Evolutionary conservation across 2,113 vertebrate species (phyloP).

Genomic region (Xerus inauris): DNA sequence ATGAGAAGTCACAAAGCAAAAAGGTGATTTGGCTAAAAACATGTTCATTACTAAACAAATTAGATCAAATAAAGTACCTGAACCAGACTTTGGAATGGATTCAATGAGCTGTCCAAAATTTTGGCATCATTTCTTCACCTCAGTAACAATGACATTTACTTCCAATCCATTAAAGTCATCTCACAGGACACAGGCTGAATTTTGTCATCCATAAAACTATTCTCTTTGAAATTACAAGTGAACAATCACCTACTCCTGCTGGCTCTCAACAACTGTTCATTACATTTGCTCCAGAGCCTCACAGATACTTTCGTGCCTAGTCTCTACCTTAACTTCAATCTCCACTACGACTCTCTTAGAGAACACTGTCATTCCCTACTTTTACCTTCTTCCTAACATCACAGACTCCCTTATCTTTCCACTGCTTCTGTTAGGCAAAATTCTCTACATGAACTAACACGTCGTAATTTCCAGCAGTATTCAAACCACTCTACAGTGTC

Average conservation of each 20-base stretch:
- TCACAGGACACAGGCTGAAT: not conserved
- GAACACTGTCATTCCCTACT: not conserved
- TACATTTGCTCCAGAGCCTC: not conserved
- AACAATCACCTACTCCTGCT: not conserved
- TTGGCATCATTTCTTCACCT: not conserved
- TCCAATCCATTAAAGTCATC: not conserved
- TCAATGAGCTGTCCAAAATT: not conserved
- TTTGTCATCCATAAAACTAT: not conserved
- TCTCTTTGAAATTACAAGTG: not conserved
- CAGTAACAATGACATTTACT: constrained; percentile 7
- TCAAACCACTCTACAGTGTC: not conserved
- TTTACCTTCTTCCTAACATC: not conserved
- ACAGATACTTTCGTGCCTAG: not conserved
- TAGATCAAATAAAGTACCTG: constrained; percentile 2
- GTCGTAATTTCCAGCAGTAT: not conserved
- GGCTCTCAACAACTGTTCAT: constrained; percentile 4
- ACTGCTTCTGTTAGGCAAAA: not conserved
- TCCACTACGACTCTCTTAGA: not conserved
- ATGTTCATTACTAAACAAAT: constrained; percentile 20
- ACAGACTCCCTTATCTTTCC: not conserved
- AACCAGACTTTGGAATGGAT: not conserved
- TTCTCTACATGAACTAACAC: not conserved
- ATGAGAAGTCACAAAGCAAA: not conserved
- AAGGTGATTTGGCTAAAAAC: not conserved
- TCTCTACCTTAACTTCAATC: not conserved